Evolutionary conservation across 2,888 invertebrate species (phyloP).

Genomic region (Orchestes rusci): DNA sequence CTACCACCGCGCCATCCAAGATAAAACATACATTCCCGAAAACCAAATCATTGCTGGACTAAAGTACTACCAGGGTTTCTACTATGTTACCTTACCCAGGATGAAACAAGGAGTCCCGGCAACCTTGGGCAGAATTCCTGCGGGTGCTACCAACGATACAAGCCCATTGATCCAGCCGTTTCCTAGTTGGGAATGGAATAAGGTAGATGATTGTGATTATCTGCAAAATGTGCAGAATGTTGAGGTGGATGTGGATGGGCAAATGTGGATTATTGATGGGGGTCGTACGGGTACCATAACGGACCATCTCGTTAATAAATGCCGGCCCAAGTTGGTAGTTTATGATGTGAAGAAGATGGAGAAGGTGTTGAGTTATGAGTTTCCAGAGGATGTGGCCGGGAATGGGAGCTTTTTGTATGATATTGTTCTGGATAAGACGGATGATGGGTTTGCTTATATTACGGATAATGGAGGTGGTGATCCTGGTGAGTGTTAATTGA

Average conservation of each 20-base stretch:
- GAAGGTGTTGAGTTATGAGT: conserved; percentile 49
- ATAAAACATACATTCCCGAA: conserved; percentile 56
- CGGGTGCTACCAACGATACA: conserved; percentile 45
- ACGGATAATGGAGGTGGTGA: conserved; percentile 61
- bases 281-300: conserved; percentile 59
- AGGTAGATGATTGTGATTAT: conserved; percentile 57
- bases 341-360: conserved; percentile 57
- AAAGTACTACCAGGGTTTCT: conserved; percentile 57
- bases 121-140: conserved; percentile 55
- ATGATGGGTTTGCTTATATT: conserved; percentile 61
- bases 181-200: conserved; percentile 65
- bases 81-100: conserved; percentile 63
- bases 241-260: conserved; percentile 60
- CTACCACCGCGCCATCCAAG: conserved; percentile 45
- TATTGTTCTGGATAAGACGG: conserved; percentile 64
- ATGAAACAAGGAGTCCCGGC: conserved; percentile 65
- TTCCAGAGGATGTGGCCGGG: conserved; percentile 55
- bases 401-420: conserved; percentile 61
- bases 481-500: conserved; percentile 58
- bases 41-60: conserved; percentile 64
- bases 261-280: conserved; percentile 63
- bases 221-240: conserved; percentile 70
- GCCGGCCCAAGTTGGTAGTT: conserved; percentile 61
- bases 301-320: conserved; percentile 47
- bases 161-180: conserved; percentile 58